These are phyloP conservation scores for Hypanus sabinus DNA, from an alignment of 2,113 vertebrate genomes.

Conservation along the genomic window DNA sequence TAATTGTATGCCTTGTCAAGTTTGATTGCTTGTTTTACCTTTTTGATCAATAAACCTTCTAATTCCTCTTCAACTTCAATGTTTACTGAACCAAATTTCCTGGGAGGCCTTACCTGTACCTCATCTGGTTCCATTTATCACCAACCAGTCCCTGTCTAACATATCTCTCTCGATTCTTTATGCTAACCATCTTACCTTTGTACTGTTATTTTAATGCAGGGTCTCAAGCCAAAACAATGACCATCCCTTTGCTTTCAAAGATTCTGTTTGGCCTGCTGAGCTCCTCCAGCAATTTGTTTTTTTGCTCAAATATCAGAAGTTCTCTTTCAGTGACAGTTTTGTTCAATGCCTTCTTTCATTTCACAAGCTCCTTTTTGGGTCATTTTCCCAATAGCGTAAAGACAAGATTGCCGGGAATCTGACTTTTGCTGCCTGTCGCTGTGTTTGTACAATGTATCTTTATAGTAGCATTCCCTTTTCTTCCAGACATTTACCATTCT, in stretches of 20 bases:
- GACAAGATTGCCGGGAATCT: background rate
- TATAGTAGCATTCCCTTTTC: background rate
- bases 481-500: too few species aligned
- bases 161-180: too few species aligned
- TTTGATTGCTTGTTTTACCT: too few species aligned
- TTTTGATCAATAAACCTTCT: too few species aligned
- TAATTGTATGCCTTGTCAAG: too few species aligned
- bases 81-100: too few species aligned
- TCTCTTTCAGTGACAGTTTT: background rate
- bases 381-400: background rate
- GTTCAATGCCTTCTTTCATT: background rate
- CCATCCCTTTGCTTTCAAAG: background rate
- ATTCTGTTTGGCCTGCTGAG: background rate
- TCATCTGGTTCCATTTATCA: too few species aligned
- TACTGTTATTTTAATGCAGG: background rate
- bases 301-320: background rate
- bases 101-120: too few species aligned
- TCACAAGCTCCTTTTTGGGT: background rate
- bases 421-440: background rate
- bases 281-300: background rate
- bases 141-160: too few species aligned
- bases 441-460: background rate
- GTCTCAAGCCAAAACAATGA: too few species aligned
- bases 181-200: too few species aligned
- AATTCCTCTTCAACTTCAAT: too few species aligned